Evolutionary conservation across 2,888 invertebrate species (phyloP), one percentile per base, ranked within the genome.

Genomic region (Hemicrepidius hirtus): DNA sequence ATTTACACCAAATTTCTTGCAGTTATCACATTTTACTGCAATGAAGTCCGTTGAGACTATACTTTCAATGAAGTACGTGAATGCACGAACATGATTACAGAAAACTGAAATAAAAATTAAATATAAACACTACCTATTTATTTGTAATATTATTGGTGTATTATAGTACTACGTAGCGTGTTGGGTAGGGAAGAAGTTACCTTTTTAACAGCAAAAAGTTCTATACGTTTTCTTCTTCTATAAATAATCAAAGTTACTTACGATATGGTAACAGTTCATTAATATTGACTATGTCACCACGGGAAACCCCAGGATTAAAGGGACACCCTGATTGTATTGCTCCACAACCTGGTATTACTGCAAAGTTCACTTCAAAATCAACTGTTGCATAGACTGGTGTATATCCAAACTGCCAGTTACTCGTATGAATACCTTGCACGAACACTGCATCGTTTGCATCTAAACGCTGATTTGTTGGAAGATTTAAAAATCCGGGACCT

Each of bases 401-500:
- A 24, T 60, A 68, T 13, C 68, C 68, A 59, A 60, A 60, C 16
- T 16, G 13, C 2, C 12, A 9, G 37, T 24, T 49, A 13, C 32
- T 49, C 5, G 68, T 68, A 40, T 68, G 68, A 12, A 68, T 59
- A 1, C 32, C 68, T 21, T 68, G 68, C 3, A 59, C 67, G 59
- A 68, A 68, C 0, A 2, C 9, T 3, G 67, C 67, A 49, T 68
- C 67, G 7, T 3, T 46, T 20, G 44, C 35, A 68, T 68, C 67
- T 49, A 68, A 13, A 7, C 67, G 68, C 37, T 68, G 3, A 46
- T 49, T 4, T 13, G 9, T 20, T 7, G 68, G 68, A 5, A 12
- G 16, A 10, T 3, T 12, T 35, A 28, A 12, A 37, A 32, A 68
- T 32, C 46, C 57, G 24, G 60, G 41, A 24, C 24, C 24, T 24